A percentile compares a stretch with the other conserved stretches of the same genome.
phyloP scores from a whole-genome alignment of 2,888 invertebrate species.

The Patella ulyssiponensis region DNA sequence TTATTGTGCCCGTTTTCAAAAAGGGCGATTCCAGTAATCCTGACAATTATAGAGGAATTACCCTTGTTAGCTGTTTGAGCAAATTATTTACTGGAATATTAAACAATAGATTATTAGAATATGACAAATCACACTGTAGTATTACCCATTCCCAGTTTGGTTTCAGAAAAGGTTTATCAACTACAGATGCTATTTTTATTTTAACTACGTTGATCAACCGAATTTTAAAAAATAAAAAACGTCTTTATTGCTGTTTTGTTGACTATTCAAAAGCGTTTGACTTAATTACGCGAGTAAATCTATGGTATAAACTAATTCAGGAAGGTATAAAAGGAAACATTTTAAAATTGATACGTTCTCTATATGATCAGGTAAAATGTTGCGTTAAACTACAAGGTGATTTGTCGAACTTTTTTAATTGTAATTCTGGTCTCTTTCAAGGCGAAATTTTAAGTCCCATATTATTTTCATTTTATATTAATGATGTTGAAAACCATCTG shows the following conservation, averaged over 20 bases:
- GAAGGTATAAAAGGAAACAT: conserved; percentile 17
- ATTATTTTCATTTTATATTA: not conserved
- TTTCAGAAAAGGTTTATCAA: conserved; percentile 25
- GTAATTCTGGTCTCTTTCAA: not conserved
- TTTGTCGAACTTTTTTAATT: conserved; percentile 18
- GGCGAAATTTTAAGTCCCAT: not conserved
- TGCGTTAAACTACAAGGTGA: conserved; percentile 9
- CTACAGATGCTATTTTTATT: conserved; percentile 31
- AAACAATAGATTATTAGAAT: conserved; percentile 30
- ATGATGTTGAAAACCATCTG: not conserved
- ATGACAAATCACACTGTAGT: conserved; percentile 26
- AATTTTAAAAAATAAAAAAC: conserved; percentile 19
- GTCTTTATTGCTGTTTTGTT: conserved; percentile 30
- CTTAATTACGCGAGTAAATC: conserved; percentile 20
- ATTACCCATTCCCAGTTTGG: conserved; percentile 32
- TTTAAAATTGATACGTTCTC: conserved; percentile 11
- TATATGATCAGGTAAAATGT: conserved; percentile 18
- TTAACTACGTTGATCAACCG: conserved; percentile 26
- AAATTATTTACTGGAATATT: conserved; percentile 37
- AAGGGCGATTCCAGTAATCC: conserved; percentile 30
- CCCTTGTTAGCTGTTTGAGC: conserved; percentile 30
- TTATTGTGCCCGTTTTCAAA: conserved; percentile 34
- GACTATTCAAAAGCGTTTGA: conserved; percentile 36
- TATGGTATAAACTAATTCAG: conserved; percentile 24
- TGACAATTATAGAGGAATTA: conserved; percentile 37